Evolutionary conservation across 2,113 vertebrate genomes (phyloP).

Genomic region (Equus przewalskii): DNA sequence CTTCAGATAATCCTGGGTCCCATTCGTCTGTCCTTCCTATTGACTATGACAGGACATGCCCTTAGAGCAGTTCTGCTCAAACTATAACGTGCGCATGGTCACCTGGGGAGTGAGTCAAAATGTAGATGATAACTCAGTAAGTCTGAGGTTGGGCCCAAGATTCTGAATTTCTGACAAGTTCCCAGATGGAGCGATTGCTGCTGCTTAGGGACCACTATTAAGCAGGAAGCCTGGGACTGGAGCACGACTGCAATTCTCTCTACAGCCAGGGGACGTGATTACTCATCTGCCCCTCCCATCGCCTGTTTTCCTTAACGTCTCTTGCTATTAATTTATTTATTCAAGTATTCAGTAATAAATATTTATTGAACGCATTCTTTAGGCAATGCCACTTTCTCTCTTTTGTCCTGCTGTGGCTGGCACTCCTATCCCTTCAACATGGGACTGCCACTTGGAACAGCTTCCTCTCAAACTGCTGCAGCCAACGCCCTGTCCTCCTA

Average conservation of each 20-base stretch:
- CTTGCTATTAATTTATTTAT: background rate
- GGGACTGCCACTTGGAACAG: background rate
- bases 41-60: background rate
- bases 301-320: background rate
- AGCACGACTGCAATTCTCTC: background rate
- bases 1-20: background rate
- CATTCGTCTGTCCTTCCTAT: background rate
- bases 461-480: background rate
- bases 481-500: background rate
- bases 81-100: background rate
- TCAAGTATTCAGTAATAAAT: conserved; percentile 38
- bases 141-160: no score
- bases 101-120: background rate
- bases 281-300: background rate
- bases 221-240: background rate
- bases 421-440: background rate
- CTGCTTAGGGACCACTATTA: background rate
- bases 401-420: background rate
- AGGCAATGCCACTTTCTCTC: background rate
- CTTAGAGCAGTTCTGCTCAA: background rate
- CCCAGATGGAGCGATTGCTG: background rate
- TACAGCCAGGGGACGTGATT: background rate
- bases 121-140: background rate
- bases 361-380: background rate
- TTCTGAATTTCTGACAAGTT: background rate